Percentiles rank a stretch among this genome's conserved stretches.
These are phyloP conservation scores for Meloidogyne hapla DNA, from an alignment of 1,140 invertebrate species.

Conservation along the genomic window DNA sequence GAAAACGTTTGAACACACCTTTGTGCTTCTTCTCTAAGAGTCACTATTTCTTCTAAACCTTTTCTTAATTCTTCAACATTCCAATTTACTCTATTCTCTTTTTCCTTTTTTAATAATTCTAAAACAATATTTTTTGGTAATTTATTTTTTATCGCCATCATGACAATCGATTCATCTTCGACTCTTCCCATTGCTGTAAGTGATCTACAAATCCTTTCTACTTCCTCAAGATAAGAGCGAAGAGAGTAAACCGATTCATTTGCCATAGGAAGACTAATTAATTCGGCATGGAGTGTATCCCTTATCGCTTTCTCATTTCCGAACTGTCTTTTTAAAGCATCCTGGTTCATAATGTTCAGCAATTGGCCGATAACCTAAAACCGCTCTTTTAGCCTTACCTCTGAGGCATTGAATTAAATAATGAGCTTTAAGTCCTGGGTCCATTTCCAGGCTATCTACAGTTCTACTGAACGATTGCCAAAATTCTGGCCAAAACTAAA, in stretches of 20 bases:
- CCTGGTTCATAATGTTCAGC: neutral
- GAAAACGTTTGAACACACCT: neutral
- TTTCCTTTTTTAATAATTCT: slow-evolving; percentile 6
- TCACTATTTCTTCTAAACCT: neutral
- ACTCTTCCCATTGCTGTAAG: neutral
- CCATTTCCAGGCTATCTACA: neutral
- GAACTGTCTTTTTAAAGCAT: neutral
- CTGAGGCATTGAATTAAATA: slow-evolving; percentile 9
- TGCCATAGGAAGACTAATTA: neutral
- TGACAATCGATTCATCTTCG: neutral
- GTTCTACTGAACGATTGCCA: slow-evolving; percentile 5
- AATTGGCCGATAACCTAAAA: neutral
- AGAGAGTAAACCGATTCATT: neutral
- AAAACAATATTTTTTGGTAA: neutral
- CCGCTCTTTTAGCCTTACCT: slow-evolving; percentile 3
- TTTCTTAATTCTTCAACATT: neutral
- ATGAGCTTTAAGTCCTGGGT: neutral
- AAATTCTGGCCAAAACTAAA: slow-evolving; percentile 10
- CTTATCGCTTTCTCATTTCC: neutral
- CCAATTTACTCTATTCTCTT: neutral
- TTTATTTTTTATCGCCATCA: slow-evolving; percentile 2
- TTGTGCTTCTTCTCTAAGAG: slow-evolving; percentile 11
- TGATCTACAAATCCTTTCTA: slow-evolving; percentile 11
- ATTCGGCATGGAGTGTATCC: slow-evolving; percentile 7
- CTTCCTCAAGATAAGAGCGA: neutral